phyloP scores from a whole-genome alignment of 2,888 invertebrate genomes.

The Corythucha ciliata region DNA sequence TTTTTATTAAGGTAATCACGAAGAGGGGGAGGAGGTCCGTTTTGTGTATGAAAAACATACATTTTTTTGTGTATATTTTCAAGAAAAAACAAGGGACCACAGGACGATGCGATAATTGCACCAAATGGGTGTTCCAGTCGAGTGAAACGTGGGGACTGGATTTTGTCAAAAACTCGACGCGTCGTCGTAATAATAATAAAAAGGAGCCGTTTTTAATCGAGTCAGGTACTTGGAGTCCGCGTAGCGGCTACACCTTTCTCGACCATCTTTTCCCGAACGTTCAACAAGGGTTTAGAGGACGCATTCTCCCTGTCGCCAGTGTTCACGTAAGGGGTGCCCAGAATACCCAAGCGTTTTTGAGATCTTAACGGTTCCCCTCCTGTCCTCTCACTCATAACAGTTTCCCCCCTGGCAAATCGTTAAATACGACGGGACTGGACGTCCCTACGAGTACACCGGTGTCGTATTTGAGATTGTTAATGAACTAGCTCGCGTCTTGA shows the following conservation, averaged over 20 bases:
- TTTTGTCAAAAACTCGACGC: slow-evolving; percentile 19
- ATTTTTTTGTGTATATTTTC: slow-evolving; percentile 2
- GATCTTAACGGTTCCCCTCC: neutral
- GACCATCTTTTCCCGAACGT: slow-evolving; percentile 73
- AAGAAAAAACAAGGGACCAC: slow-evolving; percentile 14
- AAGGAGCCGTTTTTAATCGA: too few relatives aligned
- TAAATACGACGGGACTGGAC: slow-evolving; percentile 50
- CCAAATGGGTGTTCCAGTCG: slow-evolving; percentile 48
- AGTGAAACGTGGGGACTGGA: slow-evolving; percentile 50
- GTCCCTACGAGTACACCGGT: slow-evolving; percentile 53
- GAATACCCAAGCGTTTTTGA: neutral
- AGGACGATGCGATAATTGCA: slow-evolving; percentile 48
- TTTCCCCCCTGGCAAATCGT: slow-evolving; percentile 83
- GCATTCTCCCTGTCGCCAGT: slow-evolving; percentile 60
- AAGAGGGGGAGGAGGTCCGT: neutral
- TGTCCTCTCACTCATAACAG: slow-evolving; percentile 44
- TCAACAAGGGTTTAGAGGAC: slow-evolving; percentile 65
- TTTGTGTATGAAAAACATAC: neutral
- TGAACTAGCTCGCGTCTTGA: slow-evolving; percentile 63
- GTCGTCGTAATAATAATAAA: too few relatives aligned
- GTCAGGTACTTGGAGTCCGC: slow-evolving; percentile 66
- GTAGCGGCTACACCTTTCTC: slow-evolving; percentile 54
- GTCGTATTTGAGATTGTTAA: slow-evolving; percentile 70
- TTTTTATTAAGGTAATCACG: slow-evolving; percentile 53
- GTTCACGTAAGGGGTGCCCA: slow-evolving; percentile 56